Base-by-base conservation (phyloP, 1,140 invertebrate species). In the Pseudomyrmex dendroicus region DNA sequence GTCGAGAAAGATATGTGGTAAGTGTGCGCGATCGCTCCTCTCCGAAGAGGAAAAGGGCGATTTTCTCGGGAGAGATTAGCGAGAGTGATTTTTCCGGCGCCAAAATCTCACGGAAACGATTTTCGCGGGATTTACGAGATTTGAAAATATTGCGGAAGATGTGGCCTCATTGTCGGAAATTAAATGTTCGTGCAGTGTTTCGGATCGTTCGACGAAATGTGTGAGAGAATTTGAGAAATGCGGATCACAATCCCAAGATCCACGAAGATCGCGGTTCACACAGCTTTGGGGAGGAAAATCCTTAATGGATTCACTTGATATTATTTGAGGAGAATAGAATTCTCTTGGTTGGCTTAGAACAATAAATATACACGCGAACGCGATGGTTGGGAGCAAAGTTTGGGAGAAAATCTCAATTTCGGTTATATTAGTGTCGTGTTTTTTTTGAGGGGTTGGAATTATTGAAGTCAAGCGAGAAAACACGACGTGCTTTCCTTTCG, bases 1-100 rank as follows among this genome's bases (percentile, higher is more conserved):
- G 67, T 68, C 44, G 74, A 56, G 50, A 52, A 84, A 89, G 86
- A 89, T 88, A 89, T 89, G 87, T 57, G 87, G 87, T 89, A 88
- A 89, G 87, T 88, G 17, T 17, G 25, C n/a, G 35, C 35, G 35
- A 35, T 54, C n/a, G 12, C 46, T 17, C 48, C 15, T 3, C 3
- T 13, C 20, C 62, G 62, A 66, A 35, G 63, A 9, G 2, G 2
- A 17, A 12, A n/a, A 3, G 3, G 44, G 22, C 62, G 3, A n/a
- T 44, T 9, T 3, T 12, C 35, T 20, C n/a, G n/a, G 4, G 3
- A 13, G 10, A 10, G 48, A 17, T 54, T 22, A 46, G 48, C 57
- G 46, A 35, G 13, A 17, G 7, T 46, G 17, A 25, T 15, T 7
- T 15, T 66, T 17, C 8, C n/a, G 73, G 44, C 7, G 46, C 17